Percentiles rank a stretch among this genome's conserved stretches.
These are phyloP conservation scores for Agriopis leucophaearia DNA, from an alignment of 2,888 invertebrate species.

Conservation along the genomic window DNA sequence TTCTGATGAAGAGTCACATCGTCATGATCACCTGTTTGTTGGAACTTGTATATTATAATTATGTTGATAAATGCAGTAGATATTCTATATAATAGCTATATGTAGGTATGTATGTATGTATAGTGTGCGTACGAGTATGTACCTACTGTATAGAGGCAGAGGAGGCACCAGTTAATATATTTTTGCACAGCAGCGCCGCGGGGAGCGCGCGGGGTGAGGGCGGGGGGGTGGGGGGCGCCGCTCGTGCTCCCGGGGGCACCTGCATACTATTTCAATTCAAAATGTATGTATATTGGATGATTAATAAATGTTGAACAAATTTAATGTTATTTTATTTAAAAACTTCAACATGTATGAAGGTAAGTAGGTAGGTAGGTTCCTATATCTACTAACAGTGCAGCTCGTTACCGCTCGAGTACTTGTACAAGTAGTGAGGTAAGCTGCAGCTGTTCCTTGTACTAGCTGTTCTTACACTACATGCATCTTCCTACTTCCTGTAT, in stretches of 20 bases:
- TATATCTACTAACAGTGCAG: no score
- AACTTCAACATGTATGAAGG: background rate
- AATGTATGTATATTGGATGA: conserved; percentile 64
- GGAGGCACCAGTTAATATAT: conserved; percentile 78
- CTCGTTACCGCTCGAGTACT: no score
- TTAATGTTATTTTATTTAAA: conserved; percentile 45
- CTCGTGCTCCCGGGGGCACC: conserved; percentile 28
- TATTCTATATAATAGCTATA: conserved; percentile 57
- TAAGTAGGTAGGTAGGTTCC: no score
- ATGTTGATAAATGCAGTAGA: conserved; percentile 21
- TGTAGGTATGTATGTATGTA: conserved; percentile 56
- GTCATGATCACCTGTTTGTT: background rate
- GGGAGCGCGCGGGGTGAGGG: conserved; percentile 14
- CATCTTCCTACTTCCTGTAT: no score
- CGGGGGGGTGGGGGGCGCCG: background rate
- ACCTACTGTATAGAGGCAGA: conserved; percentile 52
- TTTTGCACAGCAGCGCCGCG: conserved; percentile 67
- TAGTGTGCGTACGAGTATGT: conserved; percentile 41
- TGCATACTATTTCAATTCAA: conserved; percentile 66
- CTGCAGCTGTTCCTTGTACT: no score
- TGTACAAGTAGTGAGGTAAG: no score
- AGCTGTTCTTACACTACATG: no score
- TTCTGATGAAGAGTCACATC: background rate
- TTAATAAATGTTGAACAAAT: conserved; percentile 77
- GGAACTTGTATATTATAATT: conserved; percentile 12